These are phyloP conservation scores for Drosophila helvetica DNA, from an alignment of 2,888 invertebrate species.

Conservation along the genomic window DNA sequence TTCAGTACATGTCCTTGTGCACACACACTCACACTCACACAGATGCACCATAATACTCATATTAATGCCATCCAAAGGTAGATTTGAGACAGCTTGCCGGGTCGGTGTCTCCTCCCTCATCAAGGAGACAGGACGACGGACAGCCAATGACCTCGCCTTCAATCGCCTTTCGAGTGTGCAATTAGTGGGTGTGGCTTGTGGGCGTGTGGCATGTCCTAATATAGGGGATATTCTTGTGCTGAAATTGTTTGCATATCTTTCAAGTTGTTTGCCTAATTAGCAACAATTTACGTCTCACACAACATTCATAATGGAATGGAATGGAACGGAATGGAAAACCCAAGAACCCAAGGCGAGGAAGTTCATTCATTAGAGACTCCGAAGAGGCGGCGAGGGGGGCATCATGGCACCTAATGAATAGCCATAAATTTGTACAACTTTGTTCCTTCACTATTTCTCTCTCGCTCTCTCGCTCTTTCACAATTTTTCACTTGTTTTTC, in stretches of 20 bases:
- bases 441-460: slow-evolving; percentile 6
- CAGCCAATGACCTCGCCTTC: slow-evolving; percentile 36
- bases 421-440: slow-evolving; percentile 65
- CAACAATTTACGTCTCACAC: slow-evolving; percentile 32
- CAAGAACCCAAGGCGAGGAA: slow-evolving; percentile 3
- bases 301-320: neutral
- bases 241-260: slow-evolving; percentile 13
- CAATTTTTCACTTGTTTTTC: neutral
- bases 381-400: neutral
- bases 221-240: slow-evolving; percentile 2
- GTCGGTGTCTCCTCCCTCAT: neutral
- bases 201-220: slow-evolving; percentile 31
- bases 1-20: slow-evolving; percentile 4
- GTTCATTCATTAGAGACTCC: slow-evolving; percentile 14
- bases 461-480: neutral
- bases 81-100: slow-evolving; percentile 24
- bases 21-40: neutral
- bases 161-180: slow-evolving; percentile 41
- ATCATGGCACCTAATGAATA: slow-evolving; percentile 59
- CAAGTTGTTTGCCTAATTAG: slow-evolving; percentile 47
- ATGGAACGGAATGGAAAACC: slow-evolving; percentile 6
- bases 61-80: slow-evolving; percentile 16
- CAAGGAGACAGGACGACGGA: too few relatives aligned
- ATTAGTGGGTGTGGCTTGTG: slow-evolving; percentile 26
- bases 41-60: slow-evolving; percentile 4